Conservation (phyloP, 2,797 vertebrate genomes). For the Neosilurus mollespiculum region DNA sequence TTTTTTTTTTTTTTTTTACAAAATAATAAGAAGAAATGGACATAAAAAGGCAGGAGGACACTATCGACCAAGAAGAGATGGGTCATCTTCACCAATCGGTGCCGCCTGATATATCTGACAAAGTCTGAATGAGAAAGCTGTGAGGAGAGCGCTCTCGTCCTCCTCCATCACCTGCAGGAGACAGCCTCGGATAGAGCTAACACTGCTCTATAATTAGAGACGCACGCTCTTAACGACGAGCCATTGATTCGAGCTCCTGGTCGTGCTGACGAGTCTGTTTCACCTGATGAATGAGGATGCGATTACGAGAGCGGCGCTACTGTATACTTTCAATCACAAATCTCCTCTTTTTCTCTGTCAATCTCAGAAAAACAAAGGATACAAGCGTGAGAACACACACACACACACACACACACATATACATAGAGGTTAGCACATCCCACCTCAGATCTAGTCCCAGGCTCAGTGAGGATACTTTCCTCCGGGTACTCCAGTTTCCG, state of each 20-base stretch:
- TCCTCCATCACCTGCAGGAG: background rate
- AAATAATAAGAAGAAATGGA: constrained; percentile 51
- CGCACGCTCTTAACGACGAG: constrained; percentile 14
- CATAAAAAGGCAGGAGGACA: constrained; percentile 58
- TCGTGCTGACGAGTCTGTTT: constrained; percentile 29
- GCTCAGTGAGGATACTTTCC: no score
- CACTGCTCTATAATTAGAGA: constrained; percentile 44
- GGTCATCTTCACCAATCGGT: constrained; percentile 1
- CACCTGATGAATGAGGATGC: background rate
- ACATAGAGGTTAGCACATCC: no score
- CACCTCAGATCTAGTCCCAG: no score
- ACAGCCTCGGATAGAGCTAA: constrained; percentile 32
- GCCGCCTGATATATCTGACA: constrained; percentile 9
- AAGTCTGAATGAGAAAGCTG: constrained; percentile 26
- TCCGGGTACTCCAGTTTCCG: no score
- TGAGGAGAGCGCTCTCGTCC: background rate
- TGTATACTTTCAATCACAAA: constrained; percentile 30
- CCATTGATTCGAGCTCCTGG: constrained; percentile 32
- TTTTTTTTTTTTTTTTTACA: constrained; percentile 31
- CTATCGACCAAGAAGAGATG: constrained; percentile 30
- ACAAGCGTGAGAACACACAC: background rate
- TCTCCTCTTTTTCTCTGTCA: constrained; percentile 14
- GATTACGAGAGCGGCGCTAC: constrained; percentile 25
- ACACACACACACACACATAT: no score
- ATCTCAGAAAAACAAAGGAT: background rate